These are phyloP conservation scores for Xanthia togata DNA, from an alignment of 2,888 invertebrate species.

Conservation along the genomic window DNA sequence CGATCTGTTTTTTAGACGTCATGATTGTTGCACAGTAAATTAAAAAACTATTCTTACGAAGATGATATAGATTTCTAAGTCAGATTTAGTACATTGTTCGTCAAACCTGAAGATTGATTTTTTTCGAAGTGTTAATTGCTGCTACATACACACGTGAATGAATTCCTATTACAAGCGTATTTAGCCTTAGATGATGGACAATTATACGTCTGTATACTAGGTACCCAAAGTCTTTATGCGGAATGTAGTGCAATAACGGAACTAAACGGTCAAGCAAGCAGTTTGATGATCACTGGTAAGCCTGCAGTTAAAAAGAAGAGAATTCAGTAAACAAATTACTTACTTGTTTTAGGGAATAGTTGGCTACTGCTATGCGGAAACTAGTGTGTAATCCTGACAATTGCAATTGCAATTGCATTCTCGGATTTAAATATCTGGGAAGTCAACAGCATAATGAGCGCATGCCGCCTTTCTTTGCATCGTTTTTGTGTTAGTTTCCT, in stretches of 20 bases:
- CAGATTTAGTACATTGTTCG: too few relatives aligned
- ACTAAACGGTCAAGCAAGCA: not conserved
- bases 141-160: not conserved
- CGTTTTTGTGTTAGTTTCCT: slow-evolving; percentile 30
- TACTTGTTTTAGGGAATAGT: not conserved
- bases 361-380: slow-evolving; percentile 28
- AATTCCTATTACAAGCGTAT: not conserved
- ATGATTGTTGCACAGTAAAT: slow-evolving; percentile 21
- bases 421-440: slow-evolving; percentile 54
- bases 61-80: too few relatives aligned
- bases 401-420: too few relatives aligned
- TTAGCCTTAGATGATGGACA: not conserved
- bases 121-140: not conserved
- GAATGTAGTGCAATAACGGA: not conserved
- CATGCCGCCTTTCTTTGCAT: slow-evolving; percentile 29
- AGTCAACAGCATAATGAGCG: slow-evolving; percentile 43
- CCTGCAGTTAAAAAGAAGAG: not conserved
- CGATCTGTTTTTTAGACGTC: slow-evolving; percentile 1
- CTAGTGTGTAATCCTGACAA: slow-evolving; percentile 37
- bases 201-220: not conserved
- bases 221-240: not conserved
- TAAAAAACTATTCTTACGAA: not conserved
- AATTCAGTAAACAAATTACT: not conserved
- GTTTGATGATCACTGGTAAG: not conserved
- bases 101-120: not conserved